A percentile compares a stretch with the other conserved stretches of the same genome.
These are phyloP conservation scores for Allochrocebus solatus DNA, from an alignment of 2,797 vertebrate species.

Conservation along the genomic window DNA sequence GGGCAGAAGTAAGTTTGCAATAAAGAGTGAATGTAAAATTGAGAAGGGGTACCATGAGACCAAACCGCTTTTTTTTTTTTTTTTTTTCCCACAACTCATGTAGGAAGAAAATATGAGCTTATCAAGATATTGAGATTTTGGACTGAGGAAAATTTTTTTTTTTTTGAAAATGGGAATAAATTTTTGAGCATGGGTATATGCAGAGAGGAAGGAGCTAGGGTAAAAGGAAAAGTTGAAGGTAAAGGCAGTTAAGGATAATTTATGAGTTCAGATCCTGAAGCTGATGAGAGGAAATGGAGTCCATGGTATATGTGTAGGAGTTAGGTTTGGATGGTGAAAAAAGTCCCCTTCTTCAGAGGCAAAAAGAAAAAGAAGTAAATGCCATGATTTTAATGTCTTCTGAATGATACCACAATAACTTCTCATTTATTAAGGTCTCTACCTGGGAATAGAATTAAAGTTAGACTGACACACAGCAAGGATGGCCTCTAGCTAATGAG, in stretches of 20 bases:
- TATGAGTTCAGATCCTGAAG: conserved; percentile 17
- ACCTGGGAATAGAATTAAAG: neutral
- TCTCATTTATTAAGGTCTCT: conserved; percentile 35
- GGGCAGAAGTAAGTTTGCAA: neutral
- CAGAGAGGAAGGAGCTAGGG: neutral
- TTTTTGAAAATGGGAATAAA: conserved; percentile 20
- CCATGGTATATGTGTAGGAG: neutral
- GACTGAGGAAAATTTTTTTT: neutral
- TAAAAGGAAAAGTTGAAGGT: conserved; percentile 34
- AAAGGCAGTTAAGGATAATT: conserved; percentile 26
- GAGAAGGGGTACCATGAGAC: neutral
- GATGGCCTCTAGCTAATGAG: neutral
- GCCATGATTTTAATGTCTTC: conserved; percentile 7
- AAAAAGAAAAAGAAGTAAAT: neutral
- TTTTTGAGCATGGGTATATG: neutral
- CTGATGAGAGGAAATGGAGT: neutral
- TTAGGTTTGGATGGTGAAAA: neutral
- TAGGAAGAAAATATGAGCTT: neutral
- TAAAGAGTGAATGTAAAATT: neutral
- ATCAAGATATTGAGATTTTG: conserved; percentile 1
- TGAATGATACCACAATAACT: neutral
- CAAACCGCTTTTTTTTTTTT: neutral
- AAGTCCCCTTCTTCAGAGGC: neutral
- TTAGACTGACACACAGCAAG: conserved; percentile 1
- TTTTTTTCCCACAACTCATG: neutral